Evolutionary conservation across 2,797 vertebrate species (phyloP).

Genomic region (Florisuga fusca): DNA sequence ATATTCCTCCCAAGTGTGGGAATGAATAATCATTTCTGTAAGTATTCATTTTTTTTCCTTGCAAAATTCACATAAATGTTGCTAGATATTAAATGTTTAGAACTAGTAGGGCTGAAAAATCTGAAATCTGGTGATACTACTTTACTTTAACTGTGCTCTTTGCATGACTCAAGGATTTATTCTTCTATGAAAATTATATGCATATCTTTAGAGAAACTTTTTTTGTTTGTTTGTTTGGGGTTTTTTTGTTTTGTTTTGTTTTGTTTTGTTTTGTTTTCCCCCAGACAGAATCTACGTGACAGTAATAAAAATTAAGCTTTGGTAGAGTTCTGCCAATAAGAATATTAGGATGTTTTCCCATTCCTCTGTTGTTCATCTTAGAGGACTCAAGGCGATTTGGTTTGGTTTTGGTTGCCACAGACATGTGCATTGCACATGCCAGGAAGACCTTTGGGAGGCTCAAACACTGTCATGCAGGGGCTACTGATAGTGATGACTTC

Average conservation of each 20-base stretch:
- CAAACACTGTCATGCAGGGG: not conserved
- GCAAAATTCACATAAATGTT: not conserved
- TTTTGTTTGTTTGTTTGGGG: not conserved
- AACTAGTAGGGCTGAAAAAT: not conserved
- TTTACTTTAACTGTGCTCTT: not conserved
- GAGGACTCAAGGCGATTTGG: not conserved
- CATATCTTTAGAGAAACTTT: not conserved
- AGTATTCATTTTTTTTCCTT: constrained; percentile 7
- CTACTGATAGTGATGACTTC: not conserved
- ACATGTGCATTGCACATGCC: not conserved
- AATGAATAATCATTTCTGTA: not conserved
- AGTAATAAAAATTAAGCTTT: constrained; percentile 6
- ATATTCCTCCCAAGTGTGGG: no score
- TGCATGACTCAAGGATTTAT: not conserved
- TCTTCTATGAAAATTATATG: not conserved
- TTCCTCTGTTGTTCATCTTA: not conserved
- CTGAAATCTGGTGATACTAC: not conserved
- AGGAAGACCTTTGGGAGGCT: not conserved
- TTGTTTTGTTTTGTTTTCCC: not conserved
- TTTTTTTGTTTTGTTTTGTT: not conserved
- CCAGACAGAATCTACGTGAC: not conserved
- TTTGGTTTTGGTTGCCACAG: not conserved
- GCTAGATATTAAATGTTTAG: not conserved
- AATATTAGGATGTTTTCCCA: not conserved
- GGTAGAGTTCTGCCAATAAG: not conserved